Conservation (phyloP, 2,113 vertebrate genomes). For the Aleadryas rufinucha region DNA sequence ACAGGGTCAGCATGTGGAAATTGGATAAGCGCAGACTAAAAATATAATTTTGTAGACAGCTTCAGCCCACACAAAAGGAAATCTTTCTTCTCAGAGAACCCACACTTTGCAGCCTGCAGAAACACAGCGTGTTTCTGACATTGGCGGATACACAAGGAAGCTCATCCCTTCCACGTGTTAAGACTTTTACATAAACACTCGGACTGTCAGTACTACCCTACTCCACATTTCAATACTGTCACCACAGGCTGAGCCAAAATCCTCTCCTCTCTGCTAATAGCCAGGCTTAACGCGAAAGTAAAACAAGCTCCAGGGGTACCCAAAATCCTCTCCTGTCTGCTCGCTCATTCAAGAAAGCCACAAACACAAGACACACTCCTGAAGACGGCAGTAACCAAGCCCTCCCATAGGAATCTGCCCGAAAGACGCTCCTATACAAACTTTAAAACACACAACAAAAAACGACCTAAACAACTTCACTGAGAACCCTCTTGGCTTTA, state of each 20-base stretch:
- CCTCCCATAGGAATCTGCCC: conserved; percentile 50
- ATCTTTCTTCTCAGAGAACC: conserved; percentile 3
- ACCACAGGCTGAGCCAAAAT: not conserved
- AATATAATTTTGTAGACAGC: conserved; percentile 39
- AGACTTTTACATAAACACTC: not conserved
- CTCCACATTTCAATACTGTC: not conserved
- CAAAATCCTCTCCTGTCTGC: not conserved
- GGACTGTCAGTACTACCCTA: not conserved
- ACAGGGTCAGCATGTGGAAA: conserved; percentile 43
- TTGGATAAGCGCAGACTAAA: conserved; percentile 26
- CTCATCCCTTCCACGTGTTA: conserved; percentile 28
- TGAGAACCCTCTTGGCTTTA: conserved; percentile 27
- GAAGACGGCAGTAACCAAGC: conserved; percentile 45
- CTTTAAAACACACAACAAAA: conserved; percentile 38
- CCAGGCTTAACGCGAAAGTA: not conserved
- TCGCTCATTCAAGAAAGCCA: conserved; percentile 45
- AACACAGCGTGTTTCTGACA: not conserved
- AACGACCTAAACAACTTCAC: not conserved
- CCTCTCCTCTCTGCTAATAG: not conserved
- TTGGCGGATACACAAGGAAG: not conserved
- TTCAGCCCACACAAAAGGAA: conserved; percentile 56
- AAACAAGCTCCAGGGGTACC: not conserved
- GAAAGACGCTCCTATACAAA: conserved; percentile 18
- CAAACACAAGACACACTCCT: conserved; percentile 8
- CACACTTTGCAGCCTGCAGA: not conserved